phyloP scores from a whole-genome alignment of 1,140 invertebrate genomes.

The Adelges cooleyi region DNA sequence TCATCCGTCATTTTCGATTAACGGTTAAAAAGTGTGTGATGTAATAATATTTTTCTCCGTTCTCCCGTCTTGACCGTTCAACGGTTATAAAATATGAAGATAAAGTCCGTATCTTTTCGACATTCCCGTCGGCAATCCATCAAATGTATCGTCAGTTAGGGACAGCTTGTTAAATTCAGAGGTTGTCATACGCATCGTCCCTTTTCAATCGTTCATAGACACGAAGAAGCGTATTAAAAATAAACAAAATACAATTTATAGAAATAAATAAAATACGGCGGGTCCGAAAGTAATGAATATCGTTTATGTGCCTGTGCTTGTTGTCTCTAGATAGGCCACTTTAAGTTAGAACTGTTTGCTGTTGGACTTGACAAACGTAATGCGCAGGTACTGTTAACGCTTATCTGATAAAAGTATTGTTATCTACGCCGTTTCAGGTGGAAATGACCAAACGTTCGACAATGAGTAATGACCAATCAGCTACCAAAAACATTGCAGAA shows the following conservation, averaged over 20 bases:
- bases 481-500: neutral
- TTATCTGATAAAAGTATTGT: neutral
- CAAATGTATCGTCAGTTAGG: conserved; percentile 8
- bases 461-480: neutral
- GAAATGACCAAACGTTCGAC: neutral
- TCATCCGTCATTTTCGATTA: conserved; percentile 17
- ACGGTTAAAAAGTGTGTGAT: conserved; percentile 11
- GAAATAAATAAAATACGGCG: neutral
- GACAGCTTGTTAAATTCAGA: conserved; percentile 16
- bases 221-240: neutral
- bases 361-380: conserved; percentile 8
- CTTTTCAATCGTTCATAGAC: neutral
- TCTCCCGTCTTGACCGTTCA: neutral
- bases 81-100: conserved; percentile 14
- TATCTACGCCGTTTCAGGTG: neutral
- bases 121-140: neutral
- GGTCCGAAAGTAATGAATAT: neutral
- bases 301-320: too few relatives aligned
- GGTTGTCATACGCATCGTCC: neutral
- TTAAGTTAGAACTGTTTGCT: conserved; percentile 7
- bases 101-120: neutral
- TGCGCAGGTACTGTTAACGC: conserved; percentile 16
- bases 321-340: too few relatives aligned
- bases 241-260: neutral
- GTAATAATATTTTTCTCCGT: neutral